A percentile compares a stretch with the other conserved stretches of the same genome.
Conservation (phyloP, 2,113 vertebrate species). For the Aspidoscelis tigris region DNA sequence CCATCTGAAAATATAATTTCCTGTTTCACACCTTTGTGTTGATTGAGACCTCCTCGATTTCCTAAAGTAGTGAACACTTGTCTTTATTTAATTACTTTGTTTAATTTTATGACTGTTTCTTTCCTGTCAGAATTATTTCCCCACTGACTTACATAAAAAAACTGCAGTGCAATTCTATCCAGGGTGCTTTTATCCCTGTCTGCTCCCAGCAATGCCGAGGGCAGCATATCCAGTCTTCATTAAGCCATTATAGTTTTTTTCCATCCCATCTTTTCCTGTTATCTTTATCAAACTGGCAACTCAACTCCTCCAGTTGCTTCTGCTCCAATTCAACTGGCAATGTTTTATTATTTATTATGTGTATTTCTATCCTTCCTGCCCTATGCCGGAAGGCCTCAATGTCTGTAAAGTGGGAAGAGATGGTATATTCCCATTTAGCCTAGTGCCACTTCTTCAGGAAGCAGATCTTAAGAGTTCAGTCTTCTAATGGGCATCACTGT, state of each 20-base stretch:
- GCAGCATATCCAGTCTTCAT: neutral
- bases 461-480: no score
- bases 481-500: no score
- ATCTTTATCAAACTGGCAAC: neutral
- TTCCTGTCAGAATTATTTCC: neutral
- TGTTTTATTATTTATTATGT: no score
- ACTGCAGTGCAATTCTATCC: neutral
- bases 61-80: neutral
- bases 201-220: neutral
- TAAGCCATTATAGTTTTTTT: neutral
- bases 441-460: no score
- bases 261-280: neutral
- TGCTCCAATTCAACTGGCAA: no score
- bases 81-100: neutral
- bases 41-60: neutral
- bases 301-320: no score
- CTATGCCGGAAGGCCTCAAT: no score
- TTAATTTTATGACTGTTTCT: neutral
- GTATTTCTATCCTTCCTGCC: no score
- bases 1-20: slow-evolving; percentile 38
- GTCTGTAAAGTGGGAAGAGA: no score
- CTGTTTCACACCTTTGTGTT: slow-evolving; percentile 14
- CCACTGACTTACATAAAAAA: neutral
- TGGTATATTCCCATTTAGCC: no score
- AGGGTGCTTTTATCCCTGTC: no score